Evolutionary conservation across 2,797 vertebrate species (phyloP), one percentile per base, ranked within the genome.

Genomic region (Hylomyscus alleni): DNA sequence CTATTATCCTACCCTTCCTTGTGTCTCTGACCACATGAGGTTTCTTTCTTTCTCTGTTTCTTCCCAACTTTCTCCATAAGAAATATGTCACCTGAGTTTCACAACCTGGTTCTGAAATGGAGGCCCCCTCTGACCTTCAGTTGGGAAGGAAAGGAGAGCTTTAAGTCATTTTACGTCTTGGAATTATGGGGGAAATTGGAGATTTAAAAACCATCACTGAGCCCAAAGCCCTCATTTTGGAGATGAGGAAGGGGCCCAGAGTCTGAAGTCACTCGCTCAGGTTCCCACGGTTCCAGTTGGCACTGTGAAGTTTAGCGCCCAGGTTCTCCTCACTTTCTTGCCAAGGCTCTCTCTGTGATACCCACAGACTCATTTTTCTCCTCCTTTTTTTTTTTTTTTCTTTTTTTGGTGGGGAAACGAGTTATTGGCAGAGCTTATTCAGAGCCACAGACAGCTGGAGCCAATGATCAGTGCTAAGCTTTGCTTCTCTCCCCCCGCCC

Each of bases 371-470:
- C 90, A 95, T 81, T 96, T 95, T 37, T 94, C 37, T 93, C 26
- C 44, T 88, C 72, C 50, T 82, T 93, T 81, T 88, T 83, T 93
- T 93, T 37, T 94, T 72, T 93, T 31, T 6, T 88, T 76, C 50
- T 82, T 93, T 81, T 88, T 83, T 93, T 93, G 97, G 93, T 93
- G 92, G 94, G 56, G 92, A 96, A 52, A 50, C 88, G 94, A 93
- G 92, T 96, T 92, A 96, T 58, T 94, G 92, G 90, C 96, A 96
- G 94, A 58, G 67, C 22, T 52, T 90, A 93, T 96, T 96, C 91
- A 96, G 95, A 95, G 93, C 52, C 91, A 65, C 81, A 83, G 97
- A 95, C 92, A 87, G 96, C 67, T 8, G 3, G 83, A 96, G 92
- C 1, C 96, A 90, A 69, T 93, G 91, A 95, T 92, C 4, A 81